Percentiles rank a stretch among this genome's conserved stretches.
Evolutionary conservation across 2,888 invertebrate species (phyloP).

Genomic region (Ophion obscuratus): DNA sequence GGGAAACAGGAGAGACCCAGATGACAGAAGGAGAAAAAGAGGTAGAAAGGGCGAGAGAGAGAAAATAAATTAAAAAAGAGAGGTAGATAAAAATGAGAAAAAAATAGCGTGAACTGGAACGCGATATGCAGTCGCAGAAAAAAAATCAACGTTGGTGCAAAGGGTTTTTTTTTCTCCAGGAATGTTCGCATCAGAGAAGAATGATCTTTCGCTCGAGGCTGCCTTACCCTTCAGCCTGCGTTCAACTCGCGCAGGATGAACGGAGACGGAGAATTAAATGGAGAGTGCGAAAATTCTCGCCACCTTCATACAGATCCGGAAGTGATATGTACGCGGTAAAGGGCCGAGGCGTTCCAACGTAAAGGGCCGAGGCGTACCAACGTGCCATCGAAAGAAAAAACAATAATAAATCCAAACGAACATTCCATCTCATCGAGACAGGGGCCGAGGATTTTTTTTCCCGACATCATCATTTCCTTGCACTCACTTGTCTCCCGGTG

Average conservation of each 20-base stretch:
- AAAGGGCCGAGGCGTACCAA: conserved; percentile 37
- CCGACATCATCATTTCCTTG: conserved; percentile 50
- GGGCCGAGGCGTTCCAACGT: conserved; percentile 37
- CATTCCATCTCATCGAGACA: conserved; percentile 22
- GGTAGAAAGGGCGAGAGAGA: neutral
- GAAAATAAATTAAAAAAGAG: neutral
- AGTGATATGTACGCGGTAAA: conserved; percentile 33
- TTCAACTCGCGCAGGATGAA: neutral
- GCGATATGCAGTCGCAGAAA: conserved; percentile 1
- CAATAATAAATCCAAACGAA: neutral
- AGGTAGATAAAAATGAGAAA: neutral
- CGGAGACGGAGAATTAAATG: conserved; percentile 38
- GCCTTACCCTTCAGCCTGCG: neutral
- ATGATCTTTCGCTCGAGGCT: conserved; percentile 52
- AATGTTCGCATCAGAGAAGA: conserved; percentile 44
- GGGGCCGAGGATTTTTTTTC: conserved; percentile 13
- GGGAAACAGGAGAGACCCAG: neutral
- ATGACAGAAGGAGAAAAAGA: neutral
- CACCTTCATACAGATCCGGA: conserved; percentile 42
- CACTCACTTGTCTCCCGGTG: neutral
- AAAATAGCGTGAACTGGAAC: neutral
- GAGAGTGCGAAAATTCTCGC: conserved; percentile 50
- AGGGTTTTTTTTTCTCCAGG: conserved; percentile 32
- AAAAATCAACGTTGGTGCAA: conserved; percentile 50
- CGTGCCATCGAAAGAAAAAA: conserved; percentile 12